Percentiles rank a stretch among this genome's conserved stretches.
Conservation (phyloP, 2,113 vertebrate genomes). For the Passer montanus region DNA sequence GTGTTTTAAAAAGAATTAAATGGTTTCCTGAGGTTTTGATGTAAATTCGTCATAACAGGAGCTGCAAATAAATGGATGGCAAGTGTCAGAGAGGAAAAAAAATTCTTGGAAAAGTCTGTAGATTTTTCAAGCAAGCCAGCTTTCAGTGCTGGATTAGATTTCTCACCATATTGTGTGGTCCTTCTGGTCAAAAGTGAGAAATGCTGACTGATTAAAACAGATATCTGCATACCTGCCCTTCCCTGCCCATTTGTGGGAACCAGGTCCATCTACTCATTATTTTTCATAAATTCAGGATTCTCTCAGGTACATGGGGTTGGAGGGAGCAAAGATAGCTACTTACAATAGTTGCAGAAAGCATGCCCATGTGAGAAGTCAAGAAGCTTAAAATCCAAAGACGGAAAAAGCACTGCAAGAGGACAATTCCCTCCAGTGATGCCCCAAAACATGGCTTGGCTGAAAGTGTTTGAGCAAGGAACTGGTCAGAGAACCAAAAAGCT, state of each 20-base stretch:
- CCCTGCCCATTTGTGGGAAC: not conserved
- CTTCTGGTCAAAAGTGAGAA: not conserved
- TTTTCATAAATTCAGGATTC: not conserved
- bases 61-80: not conserved
- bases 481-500: not conserved
- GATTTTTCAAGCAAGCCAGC: not conserved
- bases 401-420: not conserved
- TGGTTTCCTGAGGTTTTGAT: not conserved
- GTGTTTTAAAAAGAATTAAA: not conserved
- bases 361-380: not conserved
- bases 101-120: not conserved
- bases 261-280: not conserved
- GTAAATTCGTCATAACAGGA: not conserved
- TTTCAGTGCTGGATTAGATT: not conserved
- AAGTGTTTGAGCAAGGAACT: not conserved
- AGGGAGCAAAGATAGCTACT: not conserved
- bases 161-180: constrained; percentile 1
- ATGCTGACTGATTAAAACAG: not conserved
- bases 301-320: not conserved
- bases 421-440: not conserved
- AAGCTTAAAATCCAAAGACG: not conserved
- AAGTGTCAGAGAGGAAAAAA: not conserved
- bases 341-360: not conserved
- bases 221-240: not conserved
- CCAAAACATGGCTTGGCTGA: not conserved